Percentiles rank a stretch among this genome's conserved stretches.
phyloP scores from a whole-genome alignment of 2,113 vertebrate species.

The Xiphophorus hellerii region DNA sequence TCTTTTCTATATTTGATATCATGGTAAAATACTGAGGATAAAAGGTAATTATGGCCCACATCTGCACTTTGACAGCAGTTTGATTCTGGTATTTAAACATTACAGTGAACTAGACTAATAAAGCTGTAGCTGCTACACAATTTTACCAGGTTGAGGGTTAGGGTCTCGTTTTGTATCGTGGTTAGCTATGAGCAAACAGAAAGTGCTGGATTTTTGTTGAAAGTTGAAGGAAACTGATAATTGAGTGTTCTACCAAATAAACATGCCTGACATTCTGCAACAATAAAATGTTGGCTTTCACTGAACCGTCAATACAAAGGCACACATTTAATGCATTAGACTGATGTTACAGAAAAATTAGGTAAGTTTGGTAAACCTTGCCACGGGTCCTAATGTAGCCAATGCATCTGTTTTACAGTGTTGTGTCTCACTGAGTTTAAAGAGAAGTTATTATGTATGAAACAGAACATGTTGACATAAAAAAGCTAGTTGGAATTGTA shows the following conservation, averaged over 20 bases:
- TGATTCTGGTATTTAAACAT: too few species aligned
- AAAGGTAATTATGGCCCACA: not conserved
- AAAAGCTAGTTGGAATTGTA: not conserved
- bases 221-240: conserved; percentile 5
- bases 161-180: too few species aligned
- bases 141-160: not conserved
- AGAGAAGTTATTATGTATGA: conserved; percentile 51
- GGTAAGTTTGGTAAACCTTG: not conserved
- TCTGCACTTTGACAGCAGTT: not conserved
- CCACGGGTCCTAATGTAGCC: not conserved
- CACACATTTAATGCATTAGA: too few species aligned
- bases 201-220: not conserved
- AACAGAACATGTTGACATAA: conserved; percentile 24
- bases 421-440: conserved; percentile 43
- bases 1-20: too few species aligned
- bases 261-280: conserved; percentile 42
- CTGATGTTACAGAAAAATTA: too few species aligned
- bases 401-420: conserved; percentile 22
- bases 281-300: not conserved
- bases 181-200: not conserved
- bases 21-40: too few species aligned
- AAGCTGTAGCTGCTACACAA: not conserved
- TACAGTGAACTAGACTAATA: not conserved
- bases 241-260: conserved; percentile 38
- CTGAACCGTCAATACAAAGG: too few species aligned